These are phyloP conservation scores for Ormyrus nitidulus DNA, from an alignment of 2,888 invertebrate genomes.

Conservation along the genomic window DNA sequence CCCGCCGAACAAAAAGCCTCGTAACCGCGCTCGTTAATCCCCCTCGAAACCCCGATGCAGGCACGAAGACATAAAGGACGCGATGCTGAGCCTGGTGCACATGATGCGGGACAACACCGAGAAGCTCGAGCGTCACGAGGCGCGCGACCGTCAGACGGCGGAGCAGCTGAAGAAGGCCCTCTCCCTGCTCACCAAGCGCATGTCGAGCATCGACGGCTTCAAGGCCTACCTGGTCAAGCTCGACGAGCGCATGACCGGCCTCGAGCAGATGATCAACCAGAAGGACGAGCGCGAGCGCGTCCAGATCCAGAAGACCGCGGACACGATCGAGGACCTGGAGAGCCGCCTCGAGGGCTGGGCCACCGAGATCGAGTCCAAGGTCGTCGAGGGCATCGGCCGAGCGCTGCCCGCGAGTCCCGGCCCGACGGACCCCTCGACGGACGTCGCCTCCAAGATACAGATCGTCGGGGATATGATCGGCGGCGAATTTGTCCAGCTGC, in stretches of 20 bases:
- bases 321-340: conserved; percentile 78
- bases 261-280: conserved; percentile 86
- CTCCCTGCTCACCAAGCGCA: conserved; percentile 82
- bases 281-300: conserved; percentile 82
- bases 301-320: conserved; percentile 81
- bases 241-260: conserved; percentile 85
- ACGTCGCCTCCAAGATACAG: not conserved
- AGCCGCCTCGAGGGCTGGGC: conserved; percentile 76
- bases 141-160: conserved; percentile 86
- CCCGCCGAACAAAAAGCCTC: too few species aligned
- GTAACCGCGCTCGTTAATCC: too few species aligned
- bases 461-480: conserved; percentile 57
- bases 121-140: conserved; percentile 90
- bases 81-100: conserved; percentile 87
- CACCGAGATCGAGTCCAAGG: conserved; percentile 73
- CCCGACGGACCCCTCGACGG: not conserved
- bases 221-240: conserved; percentile 85
- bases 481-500: conserved; percentile 14
- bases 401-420: not conserved
- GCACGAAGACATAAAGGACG: conserved; percentile 81
- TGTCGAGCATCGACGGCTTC: conserved; percentile 76
- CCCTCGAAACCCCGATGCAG: conserved; percentile 52
- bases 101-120: conserved; percentile 88
- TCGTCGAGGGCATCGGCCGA: conserved; percentile 71
- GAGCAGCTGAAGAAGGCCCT: conserved; percentile 87